Evolutionary conservation across 2,888 invertebrate species (phyloP).

Genomic region (Pasiphila rectangulata): DNA sequence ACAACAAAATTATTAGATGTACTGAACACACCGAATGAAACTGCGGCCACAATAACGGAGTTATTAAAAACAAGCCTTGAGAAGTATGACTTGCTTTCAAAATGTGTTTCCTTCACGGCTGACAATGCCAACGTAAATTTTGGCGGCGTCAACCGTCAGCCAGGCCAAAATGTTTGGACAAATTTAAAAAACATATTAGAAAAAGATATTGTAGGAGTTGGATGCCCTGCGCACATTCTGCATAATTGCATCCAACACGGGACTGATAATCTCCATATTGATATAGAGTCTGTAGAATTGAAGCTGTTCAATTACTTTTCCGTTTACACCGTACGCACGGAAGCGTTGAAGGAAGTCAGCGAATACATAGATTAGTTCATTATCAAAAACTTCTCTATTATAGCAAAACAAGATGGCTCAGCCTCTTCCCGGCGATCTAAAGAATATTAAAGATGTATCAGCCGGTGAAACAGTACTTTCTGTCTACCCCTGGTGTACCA

Average conservation of each 20-base stretch:
- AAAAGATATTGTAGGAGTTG: conserved; percentile 11
- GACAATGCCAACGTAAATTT: conserved; percentile 48
- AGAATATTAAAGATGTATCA: conserved; percentile 35
- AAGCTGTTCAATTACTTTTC: conserved; percentile 34
- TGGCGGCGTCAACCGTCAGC: conserved; percentile 32
- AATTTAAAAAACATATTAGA: neutral
- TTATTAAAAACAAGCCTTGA: conserved; percentile 3
- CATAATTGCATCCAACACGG: conserved; percentile 9
- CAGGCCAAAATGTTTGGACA: conserved; percentile 7
- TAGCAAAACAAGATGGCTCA: conserved; percentile 35
- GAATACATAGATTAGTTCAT: conserved; percentile 26
- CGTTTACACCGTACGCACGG: conserved; percentile 32
- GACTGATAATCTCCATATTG: conserved; percentile 9
- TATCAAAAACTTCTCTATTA: conserved; percentile 34
- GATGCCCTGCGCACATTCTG: conserved; percentile 13
- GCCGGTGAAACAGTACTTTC: conserved; percentile 36
- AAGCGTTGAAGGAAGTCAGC: conserved; percentile 28
- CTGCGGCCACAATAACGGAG: conserved; percentile 5
- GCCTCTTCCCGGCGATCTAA: conserved; percentile 38
- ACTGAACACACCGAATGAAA: neutral
- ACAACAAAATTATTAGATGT: conserved; percentile 1
- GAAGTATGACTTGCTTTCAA: conserved; percentile 12
- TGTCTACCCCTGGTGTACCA: conserved; percentile 9
- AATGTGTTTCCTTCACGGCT: conserved; percentile 38
- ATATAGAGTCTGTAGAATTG: conserved; percentile 28